These are phyloP conservation scores for Fopius arisanus DNA, from an alignment of 1,140 invertebrate genomes.

Conservation along the genomic window DNA sequence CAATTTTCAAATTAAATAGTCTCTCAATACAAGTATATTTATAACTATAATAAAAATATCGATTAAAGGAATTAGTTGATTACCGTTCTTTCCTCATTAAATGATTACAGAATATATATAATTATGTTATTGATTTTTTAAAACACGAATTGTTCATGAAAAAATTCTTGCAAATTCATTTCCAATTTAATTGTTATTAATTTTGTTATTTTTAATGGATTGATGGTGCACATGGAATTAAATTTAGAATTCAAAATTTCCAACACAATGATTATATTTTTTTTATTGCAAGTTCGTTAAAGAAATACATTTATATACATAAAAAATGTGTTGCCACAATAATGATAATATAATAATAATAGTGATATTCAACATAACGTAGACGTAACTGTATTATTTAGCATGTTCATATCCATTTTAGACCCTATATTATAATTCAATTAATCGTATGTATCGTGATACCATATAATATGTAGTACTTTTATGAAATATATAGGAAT, in stretches of 20 bases:
- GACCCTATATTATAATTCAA: background rate
- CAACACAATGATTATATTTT: constrained; percentile 3
- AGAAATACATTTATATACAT: constrained; percentile 15
- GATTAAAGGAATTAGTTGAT: too few relatives aligned
- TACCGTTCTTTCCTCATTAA: too few relatives aligned
- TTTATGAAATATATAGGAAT: constrained; percentile 1
- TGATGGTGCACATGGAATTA: too few relatives aligned
- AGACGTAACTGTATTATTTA: background rate
- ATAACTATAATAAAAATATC: too few relatives aligned
- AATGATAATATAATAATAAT: background rate
- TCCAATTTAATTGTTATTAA: too few relatives aligned
- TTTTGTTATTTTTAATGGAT: too few relatives aligned
- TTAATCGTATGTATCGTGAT: background rate
- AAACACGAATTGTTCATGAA: too few relatives aligned
- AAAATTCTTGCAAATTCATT: too few relatives aligned
- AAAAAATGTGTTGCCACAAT: background rate
- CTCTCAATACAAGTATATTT: too few relatives aligned
- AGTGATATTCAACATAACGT: background rate
- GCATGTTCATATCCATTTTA: background rate
- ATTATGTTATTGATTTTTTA: too few relatives aligned
- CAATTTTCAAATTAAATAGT: too few relatives aligned
- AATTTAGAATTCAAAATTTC: background rate
- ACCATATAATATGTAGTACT: background rate
- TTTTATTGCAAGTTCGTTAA: background rate
- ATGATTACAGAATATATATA: too few relatives aligned